Conservation (phyloP, 2,113 vertebrate genomes). For the Pleuronectes platessa region DNA sequence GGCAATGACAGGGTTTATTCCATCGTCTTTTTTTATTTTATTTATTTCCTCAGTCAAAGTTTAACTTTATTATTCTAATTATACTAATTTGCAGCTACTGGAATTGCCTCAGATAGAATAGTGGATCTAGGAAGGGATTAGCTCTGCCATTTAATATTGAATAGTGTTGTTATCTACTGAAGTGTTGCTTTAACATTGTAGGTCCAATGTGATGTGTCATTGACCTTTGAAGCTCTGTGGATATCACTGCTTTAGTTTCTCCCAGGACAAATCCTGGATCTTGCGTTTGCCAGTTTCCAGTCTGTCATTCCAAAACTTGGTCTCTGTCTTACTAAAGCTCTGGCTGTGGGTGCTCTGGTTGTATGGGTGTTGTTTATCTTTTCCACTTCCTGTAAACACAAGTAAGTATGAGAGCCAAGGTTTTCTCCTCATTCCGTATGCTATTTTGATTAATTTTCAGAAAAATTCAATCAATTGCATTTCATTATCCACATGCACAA, state of each 20-base stretch:
- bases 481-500: conserved; percentile 24
- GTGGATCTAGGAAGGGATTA: no score
- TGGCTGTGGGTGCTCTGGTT: conserved; percentile 11
- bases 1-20: conserved; percentile 4
- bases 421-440: conserved; percentile 57
- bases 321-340: background rate
- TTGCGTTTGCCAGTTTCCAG: background rate
- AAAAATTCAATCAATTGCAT: conserved; percentile 23
- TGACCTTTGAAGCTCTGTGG: background rate
- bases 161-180: background rate
- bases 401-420: conserved; percentile 57
- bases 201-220: background rate
- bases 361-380: conserved; percentile 22
- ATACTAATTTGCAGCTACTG: background rate
- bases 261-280: background rate
- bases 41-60: background rate
- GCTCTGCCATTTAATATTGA: background rate
- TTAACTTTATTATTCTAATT: no score
- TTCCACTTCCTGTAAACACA: conserved; percentile 14
- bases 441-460: conserved; percentile 30
- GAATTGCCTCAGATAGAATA: no score
- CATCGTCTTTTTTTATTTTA: no score
- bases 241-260: background rate
- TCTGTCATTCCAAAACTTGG: conserved; percentile 2
- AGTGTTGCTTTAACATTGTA: background rate